Evolutionary conservation across 2,113 vertebrate species (phyloP), one percentile per base, ranked within the genome.

Genomic region (Rhadina sibilatrix): DNA sequence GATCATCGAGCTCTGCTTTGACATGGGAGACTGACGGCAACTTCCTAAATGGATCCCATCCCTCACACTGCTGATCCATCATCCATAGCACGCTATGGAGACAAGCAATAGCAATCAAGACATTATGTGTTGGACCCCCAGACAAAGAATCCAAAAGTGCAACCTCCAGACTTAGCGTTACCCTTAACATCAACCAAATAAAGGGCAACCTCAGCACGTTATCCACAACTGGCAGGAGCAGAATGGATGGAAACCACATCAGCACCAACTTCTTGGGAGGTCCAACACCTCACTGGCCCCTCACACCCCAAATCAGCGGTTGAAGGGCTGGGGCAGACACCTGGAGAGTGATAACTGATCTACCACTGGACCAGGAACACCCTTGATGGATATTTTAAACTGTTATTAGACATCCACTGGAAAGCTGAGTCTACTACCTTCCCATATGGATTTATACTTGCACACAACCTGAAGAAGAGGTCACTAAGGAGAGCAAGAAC

Each of bases 151-250:
- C 7, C 49, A 31, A 2, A 22, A 66, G 5, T 69, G 23, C 4
- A 0, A 38, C 5, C 11, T 4, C 27, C 13, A 27, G 60, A 66
- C 22, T 56, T 6, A 18, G 3, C 24, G 52, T 9, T 89, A 59
- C 9, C 35, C 18, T 6, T 40, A 61, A 72, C 40, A 47, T 5
- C 52, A 69, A 4, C 15, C 42, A 84, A 59, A 63, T 9, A 46
- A 3, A 84, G 35, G 10, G 7, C 42, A 78, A 44, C 8, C 27
- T 82, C 4, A 1, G 40, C 46, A 14, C 17, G 44, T 65, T 28
- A 40, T 18, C 18, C 60, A 63, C 0, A 0, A 54, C 4, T 1
- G 0, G 28, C 33, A 54, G 30, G 46, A 83, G 7, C 42, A 89
- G 31, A 69, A 69, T 0, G 0, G 19, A 53, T 14, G 21, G 38